Percentiles rank a stretch among this genome's conserved stretches.
Conservation (phyloP, 1,140 invertebrate species). For the Frieseomelitta varia region DNA sequence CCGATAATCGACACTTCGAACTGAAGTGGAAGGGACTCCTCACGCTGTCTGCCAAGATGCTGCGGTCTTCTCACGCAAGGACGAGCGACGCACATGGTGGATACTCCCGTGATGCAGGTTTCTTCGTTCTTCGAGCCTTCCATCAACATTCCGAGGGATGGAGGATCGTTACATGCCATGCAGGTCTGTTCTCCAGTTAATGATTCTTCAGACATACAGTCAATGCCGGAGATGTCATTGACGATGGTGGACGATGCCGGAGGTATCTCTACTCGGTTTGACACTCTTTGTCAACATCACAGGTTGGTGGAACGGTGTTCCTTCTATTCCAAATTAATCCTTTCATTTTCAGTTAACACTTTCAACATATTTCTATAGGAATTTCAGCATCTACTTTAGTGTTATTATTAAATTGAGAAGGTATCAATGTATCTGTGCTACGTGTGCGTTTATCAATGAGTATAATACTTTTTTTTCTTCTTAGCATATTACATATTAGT, state of each 20-base stretch:
- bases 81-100: background rate
- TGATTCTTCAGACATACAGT: constrained; percentile 41
- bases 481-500: constrained; percentile 51
- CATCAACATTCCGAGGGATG: background rate
- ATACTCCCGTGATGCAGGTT: constrained; percentile 1
- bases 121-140: constrained; percentile 9
- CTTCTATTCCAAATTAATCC: constrained; percentile 65
- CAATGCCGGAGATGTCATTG: constrained; percentile 36
- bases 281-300: constrained; percentile 68
- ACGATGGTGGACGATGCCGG: constrained; percentile 48
- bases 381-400: constrained; percentile 60
- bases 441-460: constrained; percentile 57
- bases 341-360: constrained; percentile 59
- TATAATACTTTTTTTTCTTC: constrained; percentile 43
- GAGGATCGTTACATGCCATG: constrained; percentile 15
- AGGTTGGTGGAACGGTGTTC: constrained; percentile 70
- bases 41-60: background rate
- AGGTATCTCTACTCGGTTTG: constrained; percentile 68
- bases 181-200: constrained; percentile 43
- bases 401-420: constrained; percentile 45
- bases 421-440: constrained; percentile 63
- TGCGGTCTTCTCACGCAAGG: background rate
- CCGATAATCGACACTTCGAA: background rate
- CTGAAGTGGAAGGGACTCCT: background rate
- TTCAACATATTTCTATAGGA: constrained; percentile 31